phyloP scores from a whole-genome alignment of 2,888 invertebrate species.

The Lepidochitona cinerea region DNA sequence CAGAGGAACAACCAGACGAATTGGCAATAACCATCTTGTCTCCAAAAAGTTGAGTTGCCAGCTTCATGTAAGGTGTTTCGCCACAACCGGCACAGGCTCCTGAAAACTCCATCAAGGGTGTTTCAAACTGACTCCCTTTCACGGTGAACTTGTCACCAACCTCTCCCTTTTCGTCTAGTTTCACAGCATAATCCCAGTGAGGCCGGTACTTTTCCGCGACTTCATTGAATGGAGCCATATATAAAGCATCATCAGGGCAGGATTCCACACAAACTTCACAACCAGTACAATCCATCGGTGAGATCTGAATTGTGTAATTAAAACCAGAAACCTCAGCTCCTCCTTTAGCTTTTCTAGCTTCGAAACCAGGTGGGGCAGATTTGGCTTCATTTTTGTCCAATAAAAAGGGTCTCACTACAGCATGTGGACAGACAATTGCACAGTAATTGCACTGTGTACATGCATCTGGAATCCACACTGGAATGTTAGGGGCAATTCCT shows the following conservation, averaged over 20 bases:
- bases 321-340: constrained; percentile 34
- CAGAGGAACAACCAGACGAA: constrained; percentile 36
- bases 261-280: constrained; percentile 37
- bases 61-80: constrained; percentile 37
- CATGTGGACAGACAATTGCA: constrained; percentile 41
- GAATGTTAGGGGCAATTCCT: constrained; percentile 36
- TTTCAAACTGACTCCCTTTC: constrained; percentile 36
- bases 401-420: constrained; percentile 39
- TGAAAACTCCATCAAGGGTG: constrained; percentile 35
- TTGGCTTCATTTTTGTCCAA: constrained; percentile 31
- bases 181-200: constrained; percentile 37
- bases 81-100: constrained; percentile 39
- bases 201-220: constrained; percentile 31
- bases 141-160: constrained; percentile 35
- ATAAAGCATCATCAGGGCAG: constrained; percentile 39
- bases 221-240: constrained; percentile 41
- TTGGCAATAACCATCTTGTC: constrained; percentile 39
- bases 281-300: constrained; percentile 33
- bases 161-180: constrained; percentile 25
- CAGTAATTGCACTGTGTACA: constrained; percentile 42
- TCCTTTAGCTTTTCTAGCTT: constrained; percentile 38
- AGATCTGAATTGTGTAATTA: constrained; percentile 40
- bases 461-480: constrained; percentile 36
- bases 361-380: constrained; percentile 33
- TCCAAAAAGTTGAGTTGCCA: constrained; percentile 38